Percentiles rank a stretch among this genome's conserved stretches.
Conservation (phyloP, 2,113 vertebrate genomes). For the Symphodus melops region DNA sequence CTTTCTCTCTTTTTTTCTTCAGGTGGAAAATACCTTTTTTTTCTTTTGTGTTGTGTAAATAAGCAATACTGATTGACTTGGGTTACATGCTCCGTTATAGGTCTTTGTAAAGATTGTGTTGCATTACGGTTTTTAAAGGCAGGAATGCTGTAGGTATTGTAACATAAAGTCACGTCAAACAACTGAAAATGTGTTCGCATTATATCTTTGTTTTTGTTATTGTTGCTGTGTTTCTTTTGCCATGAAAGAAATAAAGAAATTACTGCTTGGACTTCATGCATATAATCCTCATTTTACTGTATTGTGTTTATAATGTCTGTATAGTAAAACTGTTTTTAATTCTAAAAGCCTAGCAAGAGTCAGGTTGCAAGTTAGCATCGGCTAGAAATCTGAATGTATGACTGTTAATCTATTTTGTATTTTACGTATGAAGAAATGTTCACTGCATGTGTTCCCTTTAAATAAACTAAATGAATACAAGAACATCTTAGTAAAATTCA, state of each 20-base stretch:
- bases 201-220: not conserved
- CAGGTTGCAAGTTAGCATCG: too few relatives aligned
- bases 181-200: not conserved
- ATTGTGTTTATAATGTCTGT: too few relatives aligned
- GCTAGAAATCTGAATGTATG: too few relatives aligned
- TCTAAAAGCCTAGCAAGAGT: too few relatives aligned
- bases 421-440: too few relatives aligned
- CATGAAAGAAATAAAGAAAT: constrained; percentile 17
- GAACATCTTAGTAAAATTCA: too few relatives aligned
- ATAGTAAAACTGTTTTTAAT: too few relatives aligned
- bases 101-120: not conserved
- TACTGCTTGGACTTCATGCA: not conserved
- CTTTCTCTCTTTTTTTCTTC: constrained; percentile 3
- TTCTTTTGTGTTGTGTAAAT: constrained; percentile 53
- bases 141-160: not conserved
- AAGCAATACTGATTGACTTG: constrained; percentile 33
- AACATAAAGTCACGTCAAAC: not conserved
- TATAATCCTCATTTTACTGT: not conserved
- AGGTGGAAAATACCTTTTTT: constrained; percentile 17
- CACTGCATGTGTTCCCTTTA: too few relatives aligned
- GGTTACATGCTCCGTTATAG: constrained; percentile 6
- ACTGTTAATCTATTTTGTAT: too few relatives aligned
- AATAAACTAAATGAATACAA: too few relatives aligned
- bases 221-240: not conserved
- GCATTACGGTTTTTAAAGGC: not conserved